These are phyloP conservation scores for Eulemur mongoz DNA, from an alignment of 2,797 vertebrate genomes.

Conservation along the genomic window DNA sequence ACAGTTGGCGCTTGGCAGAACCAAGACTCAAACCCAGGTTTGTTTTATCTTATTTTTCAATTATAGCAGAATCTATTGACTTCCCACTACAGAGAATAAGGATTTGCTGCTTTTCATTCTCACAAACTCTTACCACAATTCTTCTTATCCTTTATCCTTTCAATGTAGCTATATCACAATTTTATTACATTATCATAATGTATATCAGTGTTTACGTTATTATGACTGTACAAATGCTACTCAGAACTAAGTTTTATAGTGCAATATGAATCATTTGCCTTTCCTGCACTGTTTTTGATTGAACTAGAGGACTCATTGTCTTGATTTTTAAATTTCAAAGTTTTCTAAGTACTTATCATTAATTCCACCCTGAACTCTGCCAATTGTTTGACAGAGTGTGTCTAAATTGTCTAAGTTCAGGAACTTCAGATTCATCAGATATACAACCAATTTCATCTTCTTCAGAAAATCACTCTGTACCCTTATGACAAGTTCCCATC, in stretches of 20 bases:
- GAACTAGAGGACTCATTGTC: neutral
- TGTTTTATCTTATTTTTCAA: neutral
- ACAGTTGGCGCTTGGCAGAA: neutral
- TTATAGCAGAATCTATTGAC: neutral
- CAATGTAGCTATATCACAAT: neutral
- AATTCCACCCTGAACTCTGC: neutral
- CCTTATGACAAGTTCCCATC: neutral
- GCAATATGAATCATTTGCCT: neutral
- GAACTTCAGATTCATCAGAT: neutral
- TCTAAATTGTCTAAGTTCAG: neutral
- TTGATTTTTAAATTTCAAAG: neutral
- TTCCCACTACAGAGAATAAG: neutral
- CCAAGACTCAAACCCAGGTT: neutral
- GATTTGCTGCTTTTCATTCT: neutral
- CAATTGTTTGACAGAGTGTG: neutral
- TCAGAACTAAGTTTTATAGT: neutral
- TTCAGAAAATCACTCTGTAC: neutral
- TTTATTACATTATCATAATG: neutral
- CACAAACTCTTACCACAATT: neutral
- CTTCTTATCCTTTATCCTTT: neutral
- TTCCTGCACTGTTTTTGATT: neutral
- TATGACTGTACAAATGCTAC: neutral
- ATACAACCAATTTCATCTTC: neutral
- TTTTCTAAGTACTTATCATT: neutral
- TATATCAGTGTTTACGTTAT: neutral